phyloP scores from a whole-genome alignment of 2,888 invertebrate species.

The Erebia ligea region DNA sequence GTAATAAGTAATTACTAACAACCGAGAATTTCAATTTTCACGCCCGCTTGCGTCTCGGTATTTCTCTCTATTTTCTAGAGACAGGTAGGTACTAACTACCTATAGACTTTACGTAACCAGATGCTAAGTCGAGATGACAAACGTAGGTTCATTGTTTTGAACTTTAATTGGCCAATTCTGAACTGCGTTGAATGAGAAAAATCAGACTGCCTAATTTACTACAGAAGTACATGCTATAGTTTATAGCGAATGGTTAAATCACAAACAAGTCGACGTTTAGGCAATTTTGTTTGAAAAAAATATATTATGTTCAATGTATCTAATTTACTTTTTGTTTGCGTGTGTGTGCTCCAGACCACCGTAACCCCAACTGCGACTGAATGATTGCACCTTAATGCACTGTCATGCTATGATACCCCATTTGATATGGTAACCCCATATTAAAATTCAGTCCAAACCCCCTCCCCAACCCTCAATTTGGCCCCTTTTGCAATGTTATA shows the following conservation, averaged over 20 bases:
- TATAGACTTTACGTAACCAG: conserved; percentile 57
- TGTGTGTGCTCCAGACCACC: too few relatives aligned
- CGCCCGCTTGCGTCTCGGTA: conserved; percentile 58
- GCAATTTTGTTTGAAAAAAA: not conserved
- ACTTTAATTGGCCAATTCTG: not conserved
- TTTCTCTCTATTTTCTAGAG: conserved; percentile 65
- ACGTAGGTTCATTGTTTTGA: not conserved
- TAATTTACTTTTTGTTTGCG: not conserved
- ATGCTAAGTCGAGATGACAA: conserved; percentile 29
- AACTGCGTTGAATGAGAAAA: not conserved
- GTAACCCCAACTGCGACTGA: too few relatives aligned
- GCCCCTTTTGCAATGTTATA: too few relatives aligned
- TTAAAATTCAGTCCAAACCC: too few relatives aligned
- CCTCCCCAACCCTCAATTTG: too few relatives aligned
- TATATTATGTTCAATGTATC: not conserved
- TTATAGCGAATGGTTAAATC: too few relatives aligned
- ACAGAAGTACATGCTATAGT: not conserved
- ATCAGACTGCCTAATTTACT: not conserved
- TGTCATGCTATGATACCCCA: too few relatives aligned
- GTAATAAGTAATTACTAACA: conserved; percentile 47
- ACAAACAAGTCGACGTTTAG: too few relatives aligned
- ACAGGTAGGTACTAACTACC: conserved; percentile 50
- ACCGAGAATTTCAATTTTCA: conserved; percentile 60
- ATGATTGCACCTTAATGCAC: too few relatives aligned
- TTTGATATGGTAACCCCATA: too few relatives aligned